phyloP scores from a whole-genome alignment of 92 coral and sea anemone species.

The Epizoanthus illoricatus region DNA sequence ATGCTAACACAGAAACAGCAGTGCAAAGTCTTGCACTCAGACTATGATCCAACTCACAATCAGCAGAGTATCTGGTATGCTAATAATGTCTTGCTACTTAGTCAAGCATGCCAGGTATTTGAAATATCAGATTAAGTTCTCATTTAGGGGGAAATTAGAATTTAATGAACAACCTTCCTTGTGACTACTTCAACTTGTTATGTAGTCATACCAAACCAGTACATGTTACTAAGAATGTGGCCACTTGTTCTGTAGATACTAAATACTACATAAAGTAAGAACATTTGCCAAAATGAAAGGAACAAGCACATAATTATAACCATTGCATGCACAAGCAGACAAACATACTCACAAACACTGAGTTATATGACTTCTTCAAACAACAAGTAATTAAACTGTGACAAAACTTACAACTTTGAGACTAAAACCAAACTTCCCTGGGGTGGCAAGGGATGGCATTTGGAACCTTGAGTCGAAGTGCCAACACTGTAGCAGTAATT shows the following conservation, averaged over 20 bases:
- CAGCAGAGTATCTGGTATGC: not conserved
- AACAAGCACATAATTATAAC: not conserved
- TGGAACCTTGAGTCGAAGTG: no score
- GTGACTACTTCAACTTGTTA: not conserved
- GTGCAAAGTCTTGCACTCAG: not conserved
- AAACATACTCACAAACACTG: not conserved
- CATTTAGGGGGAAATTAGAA: constrained; percentile 2
- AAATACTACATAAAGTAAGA: no score
- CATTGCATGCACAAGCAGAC: not conserved
- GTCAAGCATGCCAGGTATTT: constrained; percentile 6
- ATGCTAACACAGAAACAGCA: not conserved
- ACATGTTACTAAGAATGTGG: not conserved
- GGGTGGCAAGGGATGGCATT: not conserved
- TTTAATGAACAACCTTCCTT: not conserved
- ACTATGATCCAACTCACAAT: no score
- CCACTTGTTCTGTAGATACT: not conserved
- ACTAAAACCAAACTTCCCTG: not conserved
- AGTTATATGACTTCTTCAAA: not conserved
- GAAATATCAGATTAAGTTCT: constrained; percentile 26
- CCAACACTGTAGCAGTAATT: no score
- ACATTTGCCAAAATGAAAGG: no score
- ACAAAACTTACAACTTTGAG: not conserved
- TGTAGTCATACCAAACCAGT: not conserved
- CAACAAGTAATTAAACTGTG: not conserved
- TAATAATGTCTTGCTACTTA: constrained; percentile 5